phyloP scores from a whole-genome alignment of 2,113 vertebrate species.

The Trochalopteron elliotii region DNA sequence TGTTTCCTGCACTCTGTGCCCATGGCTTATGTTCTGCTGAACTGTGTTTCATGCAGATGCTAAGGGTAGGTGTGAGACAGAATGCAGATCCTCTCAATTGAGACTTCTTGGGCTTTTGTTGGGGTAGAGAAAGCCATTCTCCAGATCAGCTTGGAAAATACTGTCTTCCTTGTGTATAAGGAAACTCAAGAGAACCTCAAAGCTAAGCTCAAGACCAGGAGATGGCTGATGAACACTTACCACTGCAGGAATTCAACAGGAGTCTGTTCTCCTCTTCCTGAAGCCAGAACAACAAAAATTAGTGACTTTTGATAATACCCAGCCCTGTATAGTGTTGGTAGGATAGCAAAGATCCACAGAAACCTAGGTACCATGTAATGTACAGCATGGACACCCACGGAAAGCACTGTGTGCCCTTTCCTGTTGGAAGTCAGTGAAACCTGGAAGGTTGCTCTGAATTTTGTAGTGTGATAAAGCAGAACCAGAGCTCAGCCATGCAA shows the following conservation, averaged over 20 bases:
- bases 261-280: not conserved
- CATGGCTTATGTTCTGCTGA: not conserved
- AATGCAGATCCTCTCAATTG: not conserved
- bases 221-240: not conserved
- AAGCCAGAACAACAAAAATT: not conserved
- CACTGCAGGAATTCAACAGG: not conserved
- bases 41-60: not conserved
- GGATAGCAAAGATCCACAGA: not conserved
- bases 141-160: not conserved
- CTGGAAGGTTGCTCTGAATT: not conserved
- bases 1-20: not conserved
- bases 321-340: not conserved
- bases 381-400: fast-evolving
- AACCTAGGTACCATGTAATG: not conserved
- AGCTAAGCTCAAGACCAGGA: not conserved
- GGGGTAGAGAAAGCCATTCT: not conserved
- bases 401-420: not conserved
- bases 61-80: not conserved
- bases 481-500: not conserved
- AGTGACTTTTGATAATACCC: not conserved
- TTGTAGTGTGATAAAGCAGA: not conserved
- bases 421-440: not conserved
- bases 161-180: not conserved
- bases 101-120: not conserved
- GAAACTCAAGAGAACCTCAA: not conserved